Evolutionary conservation across 1,140 invertebrate species (phyloP), one percentile per base, ranked within the genome.

Genomic region (Dreissena polymorpha): DNA sequence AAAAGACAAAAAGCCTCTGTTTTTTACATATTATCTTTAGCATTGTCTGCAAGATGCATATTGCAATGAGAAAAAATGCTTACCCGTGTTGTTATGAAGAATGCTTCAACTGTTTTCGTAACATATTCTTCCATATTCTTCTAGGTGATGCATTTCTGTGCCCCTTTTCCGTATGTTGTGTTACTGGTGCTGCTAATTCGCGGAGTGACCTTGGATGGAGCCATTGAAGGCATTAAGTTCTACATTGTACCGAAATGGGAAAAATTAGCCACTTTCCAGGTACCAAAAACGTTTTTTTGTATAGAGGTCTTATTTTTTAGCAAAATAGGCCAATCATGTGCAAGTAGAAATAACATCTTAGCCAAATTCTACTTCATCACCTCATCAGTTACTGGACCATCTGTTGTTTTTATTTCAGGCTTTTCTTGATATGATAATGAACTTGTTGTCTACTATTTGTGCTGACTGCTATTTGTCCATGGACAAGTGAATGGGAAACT

Each of bases 101-200:
- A 39, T 39, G 39, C 39, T 39, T 39, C 8, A 8, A 39, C 39
- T 39, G 39, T 39, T n/a, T n/a, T n/a, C n/a, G n/a, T n/a, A n/a
- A 18, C 57, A 60, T 12, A n/a, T 10, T 60, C 2, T 60, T n/a
- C 18, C 12, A 55, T 55, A 6, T 60, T n/a, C 57, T n/a, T 60
- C 21, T 12, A 90, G 96, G 97, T 99, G 60, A 98, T 99, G n/a
- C 99, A 98, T 98, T 99, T 99, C 91, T 99, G 98, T 7, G 98
- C 98, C 49, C 94, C 99, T 0, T 99, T 99, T 91, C 98, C 98
- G 0, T 99, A 99, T 89, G 96, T 96, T 10, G 98, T 99, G 7
- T 94, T 99, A 13, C 93, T 97, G 12, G 98, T 98, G 77, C 94
- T 99, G 0, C 93, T 99, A 39, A 95, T 99, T 57, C 94, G 98